These are phyloP conservation scores for Marcusenius ussheri DNA, from an alignment of 2,113 vertebrate genomes.

Conservation along the genomic window DNA sequence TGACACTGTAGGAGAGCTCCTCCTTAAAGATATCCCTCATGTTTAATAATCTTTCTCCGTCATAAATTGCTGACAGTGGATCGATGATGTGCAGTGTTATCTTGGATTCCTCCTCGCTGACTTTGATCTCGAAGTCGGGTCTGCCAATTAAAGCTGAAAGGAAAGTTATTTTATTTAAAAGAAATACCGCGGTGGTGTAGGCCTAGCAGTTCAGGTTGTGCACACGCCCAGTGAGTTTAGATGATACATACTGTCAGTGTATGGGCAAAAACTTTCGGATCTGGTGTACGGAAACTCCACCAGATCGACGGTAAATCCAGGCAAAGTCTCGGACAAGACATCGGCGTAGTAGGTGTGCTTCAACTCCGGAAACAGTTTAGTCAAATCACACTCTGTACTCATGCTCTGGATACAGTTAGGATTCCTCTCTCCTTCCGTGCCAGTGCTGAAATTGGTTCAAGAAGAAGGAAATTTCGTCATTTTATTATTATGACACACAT, in stretches of 20 bases:
- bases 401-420: slow-evolving; percentile 49
- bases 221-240: neutral
- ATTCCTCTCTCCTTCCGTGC: slow-evolving; percentile 36
- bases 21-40: slow-evolving; percentile 69
- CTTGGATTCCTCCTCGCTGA: slow-evolving; percentile 34
- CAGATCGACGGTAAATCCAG: accelerated
- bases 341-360: slow-evolving; percentile 57
- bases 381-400: slow-evolving; percentile 73
- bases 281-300: slow-evolving; percentile 47
- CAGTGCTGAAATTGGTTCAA: slow-evolving; percentile 40
- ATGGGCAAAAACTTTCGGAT: slow-evolving; percentile 69
- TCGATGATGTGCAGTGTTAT: slow-evolving; percentile 63
- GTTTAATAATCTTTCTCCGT: slow-evolving; percentile 48
- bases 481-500: neutral
- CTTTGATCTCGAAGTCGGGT: slow-evolving; percentile 49
- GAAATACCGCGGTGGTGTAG: neutral
- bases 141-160: slow-evolving; percentile 71
- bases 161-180: neutral
- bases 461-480: neutral
- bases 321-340: slow-evolving; percentile 44
- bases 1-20: slow-evolving; percentile 70
- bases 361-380: slow-evolving; percentile 38
- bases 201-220: neutral
- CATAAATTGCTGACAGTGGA: slow-evolving; percentile 53
- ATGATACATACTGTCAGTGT: slow-evolving; percentile 70